Conservation (phyloP, 1,140 invertebrate species). For the Charaxes varanes region DNA sequence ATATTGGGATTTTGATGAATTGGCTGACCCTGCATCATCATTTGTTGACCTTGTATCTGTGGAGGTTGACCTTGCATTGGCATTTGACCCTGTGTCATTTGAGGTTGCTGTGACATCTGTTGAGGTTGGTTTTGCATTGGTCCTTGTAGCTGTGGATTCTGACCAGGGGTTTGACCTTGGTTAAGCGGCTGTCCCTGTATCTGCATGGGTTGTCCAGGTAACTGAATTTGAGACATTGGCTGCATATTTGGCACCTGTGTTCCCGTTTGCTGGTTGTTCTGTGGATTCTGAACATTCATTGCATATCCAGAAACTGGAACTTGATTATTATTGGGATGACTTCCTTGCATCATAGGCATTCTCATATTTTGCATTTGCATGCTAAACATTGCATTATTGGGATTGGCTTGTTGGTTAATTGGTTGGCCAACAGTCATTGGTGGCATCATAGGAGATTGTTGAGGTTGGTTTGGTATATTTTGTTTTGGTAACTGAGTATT, state of each 20-base stretch:
- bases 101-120: constrained; percentile 31
- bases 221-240: constrained; percentile 19
- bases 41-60: constrained; percentile 42
- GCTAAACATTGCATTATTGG: constrained; percentile 41
- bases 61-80: constrained; percentile 40
- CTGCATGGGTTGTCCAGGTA: constrained; percentile 22
- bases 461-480: constrained; percentile 47
- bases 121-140: constrained; percentile 26
- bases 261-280: constrained; percentile 35
- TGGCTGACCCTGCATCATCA: constrained; percentile 38
- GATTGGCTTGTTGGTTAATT: constrained; percentile 41
- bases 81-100: constrained; percentile 44
- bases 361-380: constrained; percentile 66
- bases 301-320: constrained; percentile 41
- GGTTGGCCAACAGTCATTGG: constrained; percentile 45
- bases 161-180: constrained; percentile 30
- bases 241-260: constrained; percentile 32
- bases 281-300: constrained; percentile 42
- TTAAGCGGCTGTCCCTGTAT: constrained; percentile 30
- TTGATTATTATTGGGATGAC: constrained; percentile 40
- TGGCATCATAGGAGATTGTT: constrained; percentile 45
- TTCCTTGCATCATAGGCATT: constrained; percentile 52
- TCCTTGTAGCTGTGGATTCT: constrained; percentile 31
- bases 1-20: constrained; percentile 41
- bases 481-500: constrained; percentile 45